phyloP scores from a whole-genome alignment of 2,888 invertebrate species.

The Netelia fuscicornis region DNA sequence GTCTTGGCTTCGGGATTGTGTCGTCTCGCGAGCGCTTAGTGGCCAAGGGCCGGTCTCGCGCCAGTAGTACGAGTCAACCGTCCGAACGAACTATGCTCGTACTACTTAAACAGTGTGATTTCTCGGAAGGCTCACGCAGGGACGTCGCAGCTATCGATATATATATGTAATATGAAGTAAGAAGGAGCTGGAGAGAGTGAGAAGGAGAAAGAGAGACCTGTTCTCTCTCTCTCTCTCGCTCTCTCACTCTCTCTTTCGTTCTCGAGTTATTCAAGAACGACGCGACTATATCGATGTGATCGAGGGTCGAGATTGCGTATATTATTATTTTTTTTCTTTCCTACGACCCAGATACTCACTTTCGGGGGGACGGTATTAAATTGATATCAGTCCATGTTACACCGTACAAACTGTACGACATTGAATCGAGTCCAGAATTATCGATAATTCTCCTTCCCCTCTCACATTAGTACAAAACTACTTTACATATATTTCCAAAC shows the following conservation, averaged over 20 bases:
- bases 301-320: conserved; percentile 58
- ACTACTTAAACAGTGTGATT: conserved; percentile 62
- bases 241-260: neutral
- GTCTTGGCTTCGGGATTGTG: neutral
- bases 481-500: neutral
- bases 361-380: conserved; percentile 51
- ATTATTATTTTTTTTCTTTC: conserved; percentile 42
- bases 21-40: neutral
- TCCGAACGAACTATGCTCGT: conserved; percentile 51
- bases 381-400: conserved; percentile 25
- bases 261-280: conserved; percentile 57
- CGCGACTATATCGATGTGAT: conserved; percentile 47
- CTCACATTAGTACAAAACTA: neutral
- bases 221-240: neutral
- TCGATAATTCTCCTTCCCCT: neutral
- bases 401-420: neutral
- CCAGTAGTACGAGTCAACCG: conserved; percentile 15
- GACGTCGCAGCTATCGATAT: conserved; percentile 9
- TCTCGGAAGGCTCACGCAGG: conserved; percentile 60
- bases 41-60: neutral
- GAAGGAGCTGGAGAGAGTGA: too few species aligned
- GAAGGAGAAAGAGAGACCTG: neutral
- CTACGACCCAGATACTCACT: conserved; percentile 60
- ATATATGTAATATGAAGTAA: neutral
- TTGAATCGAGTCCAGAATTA: neutral